Evolutionary conservation across 2,888 invertebrate genomes (phyloP).

Genomic region (Tricholauxania praeusta): DNA sequence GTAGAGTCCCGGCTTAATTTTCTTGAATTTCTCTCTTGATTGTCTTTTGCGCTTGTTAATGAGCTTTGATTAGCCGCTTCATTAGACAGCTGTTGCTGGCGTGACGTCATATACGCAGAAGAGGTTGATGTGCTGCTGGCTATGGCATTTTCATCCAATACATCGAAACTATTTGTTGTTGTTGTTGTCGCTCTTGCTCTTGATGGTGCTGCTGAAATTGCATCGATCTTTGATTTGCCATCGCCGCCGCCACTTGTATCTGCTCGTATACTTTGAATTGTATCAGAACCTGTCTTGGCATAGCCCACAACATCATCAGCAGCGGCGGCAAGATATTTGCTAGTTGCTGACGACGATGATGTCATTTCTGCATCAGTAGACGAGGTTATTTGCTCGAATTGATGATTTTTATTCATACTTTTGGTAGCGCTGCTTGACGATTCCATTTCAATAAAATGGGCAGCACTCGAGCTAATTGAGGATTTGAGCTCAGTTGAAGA

Average conservation of each 20-base stretch:
- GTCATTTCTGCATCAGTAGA: constrained; percentile 54
- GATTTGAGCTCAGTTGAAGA: constrained; percentile 43
- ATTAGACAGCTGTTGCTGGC: constrained; percentile 14
- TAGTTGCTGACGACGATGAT: constrained; percentile 51
- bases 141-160: neutral
- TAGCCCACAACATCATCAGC: constrained; percentile 51
- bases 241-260: constrained; percentile 2
- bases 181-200: constrained; percentile 24
- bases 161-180: neutral
- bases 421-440: constrained; percentile 41
- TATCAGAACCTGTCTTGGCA: constrained; percentile 2
- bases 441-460: constrained; percentile 49
- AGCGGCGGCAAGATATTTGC: constrained; percentile 49
- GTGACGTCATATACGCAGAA: constrained; percentile 4
- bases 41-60: neutral
- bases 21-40: neutral
- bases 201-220: constrained; percentile 38
- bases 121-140: neutral
- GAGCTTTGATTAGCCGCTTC: neutral
- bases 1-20: constrained; percentile 15
- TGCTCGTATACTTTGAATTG: neutral
- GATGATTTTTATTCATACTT: constrained; percentile 4
- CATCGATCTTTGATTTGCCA: constrained; percentile 20
- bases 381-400: constrained; percentile 9
- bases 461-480: constrained; percentile 45